These are phyloP conservation scores for Leucophenga montana DNA, from an alignment of 2,888 invertebrate genomes.

Conservation along the genomic window DNA sequence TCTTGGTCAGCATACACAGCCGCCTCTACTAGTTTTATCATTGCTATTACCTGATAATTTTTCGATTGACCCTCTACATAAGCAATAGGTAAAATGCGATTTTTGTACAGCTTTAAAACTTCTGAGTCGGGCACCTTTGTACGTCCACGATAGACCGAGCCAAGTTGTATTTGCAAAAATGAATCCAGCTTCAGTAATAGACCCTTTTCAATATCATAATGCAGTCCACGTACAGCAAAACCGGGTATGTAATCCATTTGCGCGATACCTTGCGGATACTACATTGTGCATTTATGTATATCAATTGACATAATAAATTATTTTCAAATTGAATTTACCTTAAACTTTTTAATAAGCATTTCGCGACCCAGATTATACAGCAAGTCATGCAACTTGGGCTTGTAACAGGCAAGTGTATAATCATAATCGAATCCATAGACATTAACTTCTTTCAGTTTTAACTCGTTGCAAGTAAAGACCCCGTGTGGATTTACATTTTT, in stretches of 20 bases:
- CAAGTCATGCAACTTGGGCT: conserved; percentile 88
- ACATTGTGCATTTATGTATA: not conserved
- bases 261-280: conserved; percentile 91
- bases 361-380: conserved; percentile 93
- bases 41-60: conserved; percentile 81
- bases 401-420: conserved; percentile 96
- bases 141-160: conserved; percentile 91
- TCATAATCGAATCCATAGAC: conserved; percentile 99
- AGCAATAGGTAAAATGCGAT: conserved; percentile 88
- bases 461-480: conserved; percentile 97
- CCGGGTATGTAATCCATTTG: conserved; percentile 90
- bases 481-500: conserved; percentile 89
- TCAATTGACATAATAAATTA: not conserved
- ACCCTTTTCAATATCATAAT: conserved; percentile 97
- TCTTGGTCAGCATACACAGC: not conserved
- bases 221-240: conserved; percentile 97
- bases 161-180: conserved; percentile 96
- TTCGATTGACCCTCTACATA: conserved; percentile 88
- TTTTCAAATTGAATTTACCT: conserved; percentile 76
- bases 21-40: not conserved
- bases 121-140: conserved; percentile 87
- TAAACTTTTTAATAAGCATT: conserved; percentile 87
- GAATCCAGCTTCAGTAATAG: conserved; percentile 94
- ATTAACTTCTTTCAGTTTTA: conserved; percentile 90
- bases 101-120: conserved; percentile 88